Evolutionary conservation across 1,140 invertebrate species (phyloP), one percentile per base, ranked within the genome.

Genomic region (Penaeus indicus): DNA sequence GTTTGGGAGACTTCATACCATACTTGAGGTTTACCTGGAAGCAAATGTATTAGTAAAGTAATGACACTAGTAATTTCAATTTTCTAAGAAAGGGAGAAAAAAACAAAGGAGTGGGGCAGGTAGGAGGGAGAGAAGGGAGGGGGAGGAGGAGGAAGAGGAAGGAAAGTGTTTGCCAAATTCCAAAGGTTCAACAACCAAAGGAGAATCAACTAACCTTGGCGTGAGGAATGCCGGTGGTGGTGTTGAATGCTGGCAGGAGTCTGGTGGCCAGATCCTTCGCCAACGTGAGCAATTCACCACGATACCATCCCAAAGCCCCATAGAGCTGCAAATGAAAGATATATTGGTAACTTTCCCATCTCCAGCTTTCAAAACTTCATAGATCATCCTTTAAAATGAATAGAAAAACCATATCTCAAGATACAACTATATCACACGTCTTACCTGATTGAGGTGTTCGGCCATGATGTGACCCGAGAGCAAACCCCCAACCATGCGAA

Each of bases 141-240:
- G 10, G 10, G 54, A 54, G 11, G 10, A 54, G 16, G 11, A 54
- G 16, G 54, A 54, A 54, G 54, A 7, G 10, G 54, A 54, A 1
- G 16, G 16, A 8, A 13, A 11, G 16, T 1, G 11, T 13, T 54
- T 13, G 0, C 54, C 19, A 80, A n/a, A 38, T 82, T 32, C 79
- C 10, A 85, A 18, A 81, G n/a, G 10, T 27, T 27, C 25, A 25
- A 84, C 7, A 42, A 4, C 4, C 7, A 60, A 19, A 42, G 64
- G 27, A 22, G 81, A 27, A 38, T 90, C 91, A 90, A 92, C 91
- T 94, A 92, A 99, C 98, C 92, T 97, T 95, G 16, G 98, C 96
- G 94, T 98, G 97, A 32, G 98, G 98, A 91, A 99, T 97, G 25
- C 98, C 98, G n/a, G 98, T 99, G 5, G 97, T 96, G 4, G 98